Conservation (phyloP, 2,888 invertebrate species). For the Acheta domesticus region DNA sequence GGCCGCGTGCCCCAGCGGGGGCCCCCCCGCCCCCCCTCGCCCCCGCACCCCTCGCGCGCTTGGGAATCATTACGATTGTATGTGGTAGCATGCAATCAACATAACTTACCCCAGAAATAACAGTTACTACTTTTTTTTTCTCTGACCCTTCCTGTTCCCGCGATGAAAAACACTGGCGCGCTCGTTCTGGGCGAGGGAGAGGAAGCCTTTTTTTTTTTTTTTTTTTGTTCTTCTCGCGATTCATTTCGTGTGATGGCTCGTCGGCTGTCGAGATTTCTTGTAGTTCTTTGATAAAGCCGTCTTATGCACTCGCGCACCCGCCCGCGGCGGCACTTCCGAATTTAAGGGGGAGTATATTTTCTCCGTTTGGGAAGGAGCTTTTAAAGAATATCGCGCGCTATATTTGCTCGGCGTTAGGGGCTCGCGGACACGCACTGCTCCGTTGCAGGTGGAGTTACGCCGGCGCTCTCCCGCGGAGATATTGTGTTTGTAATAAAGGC, state of each 20-base stretch:
- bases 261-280: too few relatives aligned
- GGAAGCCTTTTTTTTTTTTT: not conserved
- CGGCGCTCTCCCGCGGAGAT: too few relatives aligned
- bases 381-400: not conserved
- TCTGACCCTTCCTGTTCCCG: not conserved
- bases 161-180: conserved; percentile 2
- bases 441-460: too few relatives aligned
- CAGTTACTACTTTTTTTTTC: conserved; percentile 8
- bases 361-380: not conserved
- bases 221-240: too few relatives aligned
- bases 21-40: not conserved
- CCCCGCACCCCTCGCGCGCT: not conserved
- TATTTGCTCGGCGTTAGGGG: too few relatives aligned
- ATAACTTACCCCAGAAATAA: conserved; percentile 3
- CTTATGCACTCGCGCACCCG: too few relatives aligned
- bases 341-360: not conserved
- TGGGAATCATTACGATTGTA: conserved; percentile 10
- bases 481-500: too few relatives aligned
- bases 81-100: conserved; percentile 18
- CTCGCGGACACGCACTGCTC: too few relatives aligned
- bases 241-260: too few relatives aligned
- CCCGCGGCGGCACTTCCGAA: too few relatives aligned
- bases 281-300: too few relatives aligned
- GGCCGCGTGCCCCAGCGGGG: not conserved
- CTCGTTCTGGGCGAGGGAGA: not conserved